Evolutionary conservation across 2,888 invertebrate genomes (phyloP), one percentile per base, ranked within the genome.

Genomic region (Cryptus viduatorius): DNA sequence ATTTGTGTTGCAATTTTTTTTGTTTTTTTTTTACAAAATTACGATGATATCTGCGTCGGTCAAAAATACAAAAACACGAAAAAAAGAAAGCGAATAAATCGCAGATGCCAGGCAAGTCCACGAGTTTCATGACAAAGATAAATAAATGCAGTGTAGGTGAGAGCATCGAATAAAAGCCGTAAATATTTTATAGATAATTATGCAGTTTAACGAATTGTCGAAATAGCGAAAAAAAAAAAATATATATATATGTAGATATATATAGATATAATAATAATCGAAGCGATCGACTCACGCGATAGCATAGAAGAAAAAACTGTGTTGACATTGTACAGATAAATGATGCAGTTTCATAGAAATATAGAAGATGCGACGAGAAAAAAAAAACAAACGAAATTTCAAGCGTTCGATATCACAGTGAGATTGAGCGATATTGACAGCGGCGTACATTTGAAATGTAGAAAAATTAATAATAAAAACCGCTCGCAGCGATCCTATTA

Each of bases 41-140:
- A 37, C 8, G 37, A 5, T 8, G 37, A 37, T 5, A 37, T 37
- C 8, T 0, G 37, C 16, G 2, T 48, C 48, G n/a, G n/a, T 31
- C 4, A 31, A 61, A 7, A 64, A 48, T 24, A 68, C 24, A n/a
- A 46, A 75, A 16, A 19, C 37, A 37, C 61, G 50, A 37, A 37
- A 8, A 37, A 4, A 37, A 37, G 37, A 5, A 37, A 37, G 7
- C 7, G 37, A 37, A 37, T 37, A 1, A 37, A 8, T 37, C 53
- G 50, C 42, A 67, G 12, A 69, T 84, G 78, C 82, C 75, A 79
- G 79, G 78, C 81, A 82, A 79, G 81, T 84, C 76, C 37, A 37
- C 71, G 75, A 79, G 48, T 29, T 24, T 44, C 44, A 68, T 12
- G 46, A 50, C 29, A 67, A 16, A 73, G 31, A 67, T 67, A 16